Conservation (phyloP, 2,888 invertebrate species). For the Mesorhabditis sp. region DNA sequence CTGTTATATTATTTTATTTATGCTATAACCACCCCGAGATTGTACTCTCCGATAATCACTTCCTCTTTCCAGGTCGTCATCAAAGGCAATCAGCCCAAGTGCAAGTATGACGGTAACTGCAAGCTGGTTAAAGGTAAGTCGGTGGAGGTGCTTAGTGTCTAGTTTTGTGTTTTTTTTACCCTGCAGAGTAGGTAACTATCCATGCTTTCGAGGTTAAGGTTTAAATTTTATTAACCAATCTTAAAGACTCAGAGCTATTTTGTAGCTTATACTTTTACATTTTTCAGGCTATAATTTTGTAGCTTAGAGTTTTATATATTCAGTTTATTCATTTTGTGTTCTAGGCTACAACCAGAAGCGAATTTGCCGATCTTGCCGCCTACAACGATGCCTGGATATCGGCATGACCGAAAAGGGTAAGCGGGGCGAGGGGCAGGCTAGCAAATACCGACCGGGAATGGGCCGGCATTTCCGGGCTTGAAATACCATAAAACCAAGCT, state of each 20-base stretch:
- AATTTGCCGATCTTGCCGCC: slow-evolving; percentile 33
- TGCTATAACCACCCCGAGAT: not conserved
- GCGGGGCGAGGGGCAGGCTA: not conserved
- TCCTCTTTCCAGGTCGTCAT: slow-evolving; percentile 17
- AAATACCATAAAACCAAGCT: not conserved
- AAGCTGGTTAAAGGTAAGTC: slow-evolving; percentile 25
- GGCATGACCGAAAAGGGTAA: slow-evolving; percentile 36
- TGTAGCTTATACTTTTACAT: not conserved
- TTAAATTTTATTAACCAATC: too few relatives aligned
- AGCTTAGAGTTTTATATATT: slow-evolving; percentile 5
- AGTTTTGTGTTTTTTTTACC: not conserved
- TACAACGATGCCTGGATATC: slow-evolving; percentile 27
- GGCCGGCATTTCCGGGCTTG: not conserved
- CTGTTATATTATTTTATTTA: not conserved
- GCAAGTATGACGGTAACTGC: slow-evolving; percentile 31
- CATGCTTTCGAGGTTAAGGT: too few relatives aligned
- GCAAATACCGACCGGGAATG: not conserved
- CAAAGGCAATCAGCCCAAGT: slow-evolving; percentile 24
- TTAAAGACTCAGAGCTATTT: not conserved
- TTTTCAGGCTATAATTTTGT: slow-evolving; percentile 14
- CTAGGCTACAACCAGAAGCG: slow-evolving; percentile 25
- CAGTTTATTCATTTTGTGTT: too few relatives aligned
- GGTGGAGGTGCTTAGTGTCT: not conserved
- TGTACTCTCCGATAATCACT: not conserved
- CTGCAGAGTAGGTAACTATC: too few relatives aligned